Conservation (phyloP, 1,140 invertebrate genomes). For the Cydia pomonella region DNA sequence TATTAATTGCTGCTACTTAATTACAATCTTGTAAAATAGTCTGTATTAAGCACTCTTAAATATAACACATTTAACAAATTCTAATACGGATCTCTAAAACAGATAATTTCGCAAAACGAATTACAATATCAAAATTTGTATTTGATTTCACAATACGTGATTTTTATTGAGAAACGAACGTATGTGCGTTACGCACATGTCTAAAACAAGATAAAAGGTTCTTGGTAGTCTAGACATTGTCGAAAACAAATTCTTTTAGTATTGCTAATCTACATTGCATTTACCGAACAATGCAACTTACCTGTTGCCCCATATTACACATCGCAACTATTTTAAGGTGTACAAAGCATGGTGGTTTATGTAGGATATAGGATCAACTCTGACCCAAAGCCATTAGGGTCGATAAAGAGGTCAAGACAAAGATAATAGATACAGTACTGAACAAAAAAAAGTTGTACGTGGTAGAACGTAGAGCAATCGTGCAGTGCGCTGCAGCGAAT, state of each 20-base stretch:
- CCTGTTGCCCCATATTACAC: constrained; percentile 1
- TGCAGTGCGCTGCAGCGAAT: constrained; percentile 45
- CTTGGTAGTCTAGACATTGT: constrained; percentile 41
- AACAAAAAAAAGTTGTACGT: background rate
- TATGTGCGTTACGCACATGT: constrained; percentile 71
- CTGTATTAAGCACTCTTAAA: background rate
- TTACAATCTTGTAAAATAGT: background rate
- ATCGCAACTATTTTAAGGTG: background rate
- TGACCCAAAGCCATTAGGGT: constrained; percentile 12
- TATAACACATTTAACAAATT: too few relatives aligned
- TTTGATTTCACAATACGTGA: constrained; percentile 66
- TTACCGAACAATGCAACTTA: constrained; percentile 14
- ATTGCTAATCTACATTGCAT: constrained; percentile 25
- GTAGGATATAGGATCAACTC: background rate
- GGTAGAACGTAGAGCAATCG: constrained; percentile 13
- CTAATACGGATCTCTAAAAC: constrained; percentile 7
- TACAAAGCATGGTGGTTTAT: background rate
- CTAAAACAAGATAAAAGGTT: constrained; percentile 57
- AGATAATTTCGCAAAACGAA: constrained; percentile 67
- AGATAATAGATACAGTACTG: background rate
- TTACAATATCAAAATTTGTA: constrained; percentile 53
- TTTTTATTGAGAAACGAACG: constrained; percentile 61
- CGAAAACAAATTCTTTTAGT: constrained; percentile 14
- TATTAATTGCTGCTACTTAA: too few relatives aligned
- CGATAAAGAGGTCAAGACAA: background rate